Conservation (phyloP, 30 jellyfish, hydroid and myxozoan genomes). For the Nemopilema nomurai region DNA sequence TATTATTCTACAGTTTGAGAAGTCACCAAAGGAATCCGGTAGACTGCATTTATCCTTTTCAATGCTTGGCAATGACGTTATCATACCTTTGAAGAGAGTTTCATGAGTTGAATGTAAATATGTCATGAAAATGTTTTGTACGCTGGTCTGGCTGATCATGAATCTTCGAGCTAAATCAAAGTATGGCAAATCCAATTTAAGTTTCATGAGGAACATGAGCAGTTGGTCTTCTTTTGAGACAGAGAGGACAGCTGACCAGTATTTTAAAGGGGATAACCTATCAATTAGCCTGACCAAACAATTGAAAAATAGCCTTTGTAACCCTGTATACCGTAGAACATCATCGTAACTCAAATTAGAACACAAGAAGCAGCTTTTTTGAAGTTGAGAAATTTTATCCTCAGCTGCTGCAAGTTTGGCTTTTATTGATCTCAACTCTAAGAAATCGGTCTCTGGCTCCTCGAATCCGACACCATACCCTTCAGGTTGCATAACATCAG, state of each 20-base stretch:
- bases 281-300: neutral
- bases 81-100: conserved; percentile 10
- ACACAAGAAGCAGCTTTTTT: conserved; percentile 2
- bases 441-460: neutral
- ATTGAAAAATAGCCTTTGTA: neutral
- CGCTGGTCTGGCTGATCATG: conserved; percentile 16
- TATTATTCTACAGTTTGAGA: conserved; percentile 20
- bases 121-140: conserved; percentile 29
- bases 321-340: conserved; percentile 3
- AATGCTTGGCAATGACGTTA: neutral
- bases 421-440: neutral
- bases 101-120: conserved; percentile 13
- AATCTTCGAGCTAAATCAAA: conserved; percentile 21
- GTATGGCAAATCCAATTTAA: conserved; percentile 1
- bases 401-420: neutral
- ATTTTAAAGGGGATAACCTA: conserved; percentile 1
- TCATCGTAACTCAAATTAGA: neutral
- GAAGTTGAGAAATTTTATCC: neutral
- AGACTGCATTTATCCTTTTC: conserved; percentile 6
- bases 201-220: conserved; percentile 6
- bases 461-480: neutral
- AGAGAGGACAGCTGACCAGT: conserved; percentile 18
- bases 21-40: conserved; percentile 27
- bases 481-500: neutral
- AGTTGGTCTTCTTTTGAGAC: conserved; percentile 5